phyloP scores from a whole-genome alignment of 2,888 invertebrate genomes.

The Ophion slaviceki region DNA sequence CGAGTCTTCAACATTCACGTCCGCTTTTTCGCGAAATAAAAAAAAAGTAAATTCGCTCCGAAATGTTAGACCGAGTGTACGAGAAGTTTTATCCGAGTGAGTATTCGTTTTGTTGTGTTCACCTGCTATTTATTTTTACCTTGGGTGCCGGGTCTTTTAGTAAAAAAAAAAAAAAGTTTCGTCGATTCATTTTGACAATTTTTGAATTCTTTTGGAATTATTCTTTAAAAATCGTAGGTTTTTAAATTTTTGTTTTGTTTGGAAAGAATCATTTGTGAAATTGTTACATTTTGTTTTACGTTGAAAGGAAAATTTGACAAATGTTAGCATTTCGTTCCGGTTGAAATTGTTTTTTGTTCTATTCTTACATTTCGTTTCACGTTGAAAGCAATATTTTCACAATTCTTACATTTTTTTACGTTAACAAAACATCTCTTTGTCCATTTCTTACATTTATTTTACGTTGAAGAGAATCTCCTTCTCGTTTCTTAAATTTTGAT shows the following conservation, averaged over 20 bases:
- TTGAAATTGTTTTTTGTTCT: no score
- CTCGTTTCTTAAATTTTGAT: no score
- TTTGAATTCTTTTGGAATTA: not conserved
- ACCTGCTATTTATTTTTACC: not conserved
- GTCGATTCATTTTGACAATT: not conserved
- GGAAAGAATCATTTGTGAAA: no score
- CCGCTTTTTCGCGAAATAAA: not conserved
- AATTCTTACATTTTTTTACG: not conserved
- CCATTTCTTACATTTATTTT: not conserved
- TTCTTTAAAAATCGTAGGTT: not conserved
- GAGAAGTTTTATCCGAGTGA: constrained; percentile 67
- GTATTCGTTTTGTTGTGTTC: constrained; percentile 51
- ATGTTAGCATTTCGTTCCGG: no score
- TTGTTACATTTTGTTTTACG: no score
- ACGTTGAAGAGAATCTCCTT: no score
- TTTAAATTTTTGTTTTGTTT: no score
- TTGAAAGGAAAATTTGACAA: no score
- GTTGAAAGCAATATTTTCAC: no score
- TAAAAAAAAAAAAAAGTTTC: no score
- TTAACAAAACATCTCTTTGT: not conserved
- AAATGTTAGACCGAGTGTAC: constrained; percentile 69
- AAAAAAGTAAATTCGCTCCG: not conserved
- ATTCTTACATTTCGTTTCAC: no score
- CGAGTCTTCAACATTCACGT: not conserved
- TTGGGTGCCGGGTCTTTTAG: not conserved